Evolutionary conservation across 1,140 invertebrate genomes (phyloP).

Genomic region (Bombus superbus): DNA sequence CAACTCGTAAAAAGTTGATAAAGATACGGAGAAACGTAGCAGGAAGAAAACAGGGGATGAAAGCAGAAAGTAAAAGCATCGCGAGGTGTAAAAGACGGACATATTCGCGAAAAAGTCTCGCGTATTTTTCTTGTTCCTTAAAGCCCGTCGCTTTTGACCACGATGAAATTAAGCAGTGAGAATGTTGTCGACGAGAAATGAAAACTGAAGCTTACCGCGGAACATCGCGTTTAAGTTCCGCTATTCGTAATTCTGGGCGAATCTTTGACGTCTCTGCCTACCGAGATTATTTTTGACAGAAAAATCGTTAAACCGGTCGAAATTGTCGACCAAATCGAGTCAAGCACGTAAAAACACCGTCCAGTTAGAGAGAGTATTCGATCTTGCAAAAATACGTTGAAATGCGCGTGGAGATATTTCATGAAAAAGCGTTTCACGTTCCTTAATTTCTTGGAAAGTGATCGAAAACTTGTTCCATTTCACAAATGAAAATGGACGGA

Average conservation of each 20-base stretch:
- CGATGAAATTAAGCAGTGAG: slow-evolving; percentile 41
- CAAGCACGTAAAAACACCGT: too few species aligned
- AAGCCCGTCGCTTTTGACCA: not conserved
- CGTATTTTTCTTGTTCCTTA: slow-evolving; percentile 14
- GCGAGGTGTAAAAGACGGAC: not conserved
- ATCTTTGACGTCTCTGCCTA: not conserved
- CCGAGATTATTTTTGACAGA: not conserved
- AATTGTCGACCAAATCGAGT: not conserved
- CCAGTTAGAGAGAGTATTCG: too few species aligned
- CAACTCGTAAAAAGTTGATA: slow-evolving; percentile 16
- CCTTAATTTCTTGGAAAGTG: too few species aligned
- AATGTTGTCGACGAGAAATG: slow-evolving; percentile 4
- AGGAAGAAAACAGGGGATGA: slow-evolving; percentile 3
- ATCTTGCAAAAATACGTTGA: too few species aligned
- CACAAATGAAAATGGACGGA: too few species aligned
- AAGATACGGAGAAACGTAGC: not conserved
- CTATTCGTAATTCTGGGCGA: not conserved
- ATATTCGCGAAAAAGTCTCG: not conserved
- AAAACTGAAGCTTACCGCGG: slow-evolving; percentile 22
- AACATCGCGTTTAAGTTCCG: not conserved
- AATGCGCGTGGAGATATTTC: too few species aligned
- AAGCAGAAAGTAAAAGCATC: not conserved
- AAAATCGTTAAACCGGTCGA: not conserved
- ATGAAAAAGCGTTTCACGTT: too few species aligned
- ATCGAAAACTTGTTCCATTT: too few species aligned